Conservation (phyloP, 2,797 vertebrate species). For the Fistularia tabacaria region DNA sequence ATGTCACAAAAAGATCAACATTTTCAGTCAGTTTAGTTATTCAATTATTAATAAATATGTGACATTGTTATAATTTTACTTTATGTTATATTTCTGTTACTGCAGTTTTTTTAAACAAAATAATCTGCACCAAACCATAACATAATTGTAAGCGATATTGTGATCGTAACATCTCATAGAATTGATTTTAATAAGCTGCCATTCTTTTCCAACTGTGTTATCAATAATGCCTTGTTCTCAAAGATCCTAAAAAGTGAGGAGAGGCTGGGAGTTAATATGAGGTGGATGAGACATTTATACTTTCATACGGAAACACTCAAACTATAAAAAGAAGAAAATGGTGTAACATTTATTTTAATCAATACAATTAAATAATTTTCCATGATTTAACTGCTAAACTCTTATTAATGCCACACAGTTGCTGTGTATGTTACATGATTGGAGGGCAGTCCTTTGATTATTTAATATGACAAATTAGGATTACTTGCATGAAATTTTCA, state of each 20-base stretch:
- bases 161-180: conserved; percentile 34
- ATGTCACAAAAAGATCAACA: no score
- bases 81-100: no score
- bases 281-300: conserved; percentile 36
- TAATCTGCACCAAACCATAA: conserved; percentile 49
- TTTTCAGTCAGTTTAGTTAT: no score
- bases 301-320: conserved; percentile 35
- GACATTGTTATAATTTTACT: no score
- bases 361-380: conserved; percentile 3
- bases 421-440: conserved; percentile 28
- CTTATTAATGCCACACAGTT: conserved; percentile 16
- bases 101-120: conserved; percentile 12
- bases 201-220: conserved; percentile 24
- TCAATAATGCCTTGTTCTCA: conserved; percentile 14
- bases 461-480: no score
- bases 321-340: conserved; percentile 42
- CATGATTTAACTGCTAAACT: conserved; percentile 11
- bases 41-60: no score
- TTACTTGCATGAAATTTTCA: no score
- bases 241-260: neutral
- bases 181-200: conserved; percentile 35
- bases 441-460: conserved; percentile 16
- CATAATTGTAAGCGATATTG: conserved; percentile 31
- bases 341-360: conserved; percentile 3
- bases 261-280: conserved; percentile 36